phyloP scores from a whole-genome alignment of 2,888 invertebrate species.

The Apodemia zela region DNA sequence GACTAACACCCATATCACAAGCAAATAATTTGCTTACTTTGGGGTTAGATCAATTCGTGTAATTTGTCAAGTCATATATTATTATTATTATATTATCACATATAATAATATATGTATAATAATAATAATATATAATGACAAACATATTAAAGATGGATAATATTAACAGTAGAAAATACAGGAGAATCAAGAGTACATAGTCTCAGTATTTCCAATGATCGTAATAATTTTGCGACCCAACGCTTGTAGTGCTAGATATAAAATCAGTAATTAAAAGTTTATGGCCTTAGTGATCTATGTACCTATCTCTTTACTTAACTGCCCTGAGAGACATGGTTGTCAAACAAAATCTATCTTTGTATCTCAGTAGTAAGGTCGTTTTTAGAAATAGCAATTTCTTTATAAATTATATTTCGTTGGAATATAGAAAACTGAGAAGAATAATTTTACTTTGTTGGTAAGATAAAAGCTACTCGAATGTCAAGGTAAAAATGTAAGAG shows the following conservation, averaged over 20 bases:
- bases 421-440: background rate
- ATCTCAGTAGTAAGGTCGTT: background rate
- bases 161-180: too few relatives aligned
- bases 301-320: background rate
- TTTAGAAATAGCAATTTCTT: background rate
- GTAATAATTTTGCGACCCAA: background rate
- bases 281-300: background rate
- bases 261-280: background rate
- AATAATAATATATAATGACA: too few relatives aligned
- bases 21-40: too few relatives aligned
- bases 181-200: too few relatives aligned
- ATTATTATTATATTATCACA: too few relatives aligned
- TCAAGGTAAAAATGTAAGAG: too few relatives aligned
- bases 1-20: too few relatives aligned
- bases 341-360: background rate
- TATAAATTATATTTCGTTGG: background rate
- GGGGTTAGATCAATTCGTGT: too few relatives aligned
- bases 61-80: too few relatives aligned
- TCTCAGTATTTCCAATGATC: background rate
- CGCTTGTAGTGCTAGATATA: background rate
- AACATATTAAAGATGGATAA: too few relatives aligned
- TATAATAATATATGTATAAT: too few relatives aligned
- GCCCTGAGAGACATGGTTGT: background rate
- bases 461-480: too few relatives aligned
- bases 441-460: background rate